phyloP scores from a whole-genome alignment of 2,888 invertebrate species.

The Habrosyne pyritoides region DNA sequence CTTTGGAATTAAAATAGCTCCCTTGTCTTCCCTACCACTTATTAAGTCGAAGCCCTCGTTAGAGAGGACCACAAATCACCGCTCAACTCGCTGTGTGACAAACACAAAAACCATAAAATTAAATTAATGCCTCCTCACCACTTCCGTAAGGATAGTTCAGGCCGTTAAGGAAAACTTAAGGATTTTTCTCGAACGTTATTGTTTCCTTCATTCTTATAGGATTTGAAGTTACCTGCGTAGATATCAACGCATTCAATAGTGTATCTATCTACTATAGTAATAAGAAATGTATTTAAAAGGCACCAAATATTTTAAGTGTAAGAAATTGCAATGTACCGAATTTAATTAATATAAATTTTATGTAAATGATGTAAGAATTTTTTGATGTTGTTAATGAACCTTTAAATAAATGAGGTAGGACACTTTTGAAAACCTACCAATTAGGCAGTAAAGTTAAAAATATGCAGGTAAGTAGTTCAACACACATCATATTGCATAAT shows the following conservation, averaged over 20 bases:
- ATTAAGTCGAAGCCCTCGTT: constrained; percentile 67
- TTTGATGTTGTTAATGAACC: too few species aligned
- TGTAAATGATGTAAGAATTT: too few species aligned
- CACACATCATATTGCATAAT: too few species aligned
- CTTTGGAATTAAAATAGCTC: constrained; percentile 11
- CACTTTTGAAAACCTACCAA: too few species aligned
- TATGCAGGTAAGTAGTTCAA: too few species aligned
- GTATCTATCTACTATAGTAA: background rate
- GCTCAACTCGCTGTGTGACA: constrained; percentile 74
- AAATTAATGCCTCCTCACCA: constrained; percentile 77
- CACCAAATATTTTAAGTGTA: too few species aligned
- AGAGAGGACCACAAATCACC: constrained; percentile 76
- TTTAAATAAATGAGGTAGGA: too few species aligned
- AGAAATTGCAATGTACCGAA: too few species aligned
- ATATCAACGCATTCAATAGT: too few species aligned
- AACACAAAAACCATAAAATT: constrained; percentile 84
- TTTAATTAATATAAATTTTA: too few species aligned
- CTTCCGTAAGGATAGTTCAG: constrained; percentile 61
- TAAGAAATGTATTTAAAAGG: too few species aligned
- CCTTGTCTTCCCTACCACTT: constrained; percentile 39
- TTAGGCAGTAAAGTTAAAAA: too few species aligned
- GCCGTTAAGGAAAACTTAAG: constrained; percentile 65
- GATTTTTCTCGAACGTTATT: constrained; percentile 29
- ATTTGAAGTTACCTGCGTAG: constrained; percentile 9
- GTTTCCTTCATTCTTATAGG: constrained; percentile 11